These are phyloP conservation scores for Tokudaia muenninki DNA, from an alignment of 2,797 vertebrate genomes.

Conservation along the genomic window DNA sequence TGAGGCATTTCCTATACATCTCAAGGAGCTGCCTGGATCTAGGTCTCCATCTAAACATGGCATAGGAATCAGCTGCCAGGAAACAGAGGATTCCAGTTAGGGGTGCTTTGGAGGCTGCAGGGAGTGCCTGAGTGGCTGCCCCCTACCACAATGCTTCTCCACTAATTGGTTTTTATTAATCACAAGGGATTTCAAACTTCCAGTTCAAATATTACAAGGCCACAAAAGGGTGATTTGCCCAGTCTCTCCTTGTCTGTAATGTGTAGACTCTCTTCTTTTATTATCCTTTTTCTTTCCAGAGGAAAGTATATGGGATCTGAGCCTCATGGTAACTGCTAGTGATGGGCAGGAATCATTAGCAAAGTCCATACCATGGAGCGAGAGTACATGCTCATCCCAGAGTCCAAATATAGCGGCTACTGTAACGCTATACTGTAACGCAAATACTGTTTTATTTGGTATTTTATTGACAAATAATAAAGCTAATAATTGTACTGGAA, in stretches of 20 bases:
- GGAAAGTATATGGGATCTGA: conserved; percentile 47
- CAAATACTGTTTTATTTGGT: conserved; percentile 85
- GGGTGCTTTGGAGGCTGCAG: background rate
- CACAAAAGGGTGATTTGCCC: background rate
- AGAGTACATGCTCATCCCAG: conserved; percentile 70
- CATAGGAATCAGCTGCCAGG: background rate
- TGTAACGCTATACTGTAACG: too few relatives aligned
- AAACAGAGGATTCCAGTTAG: background rate
- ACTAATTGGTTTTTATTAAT: conserved; percentile 56
- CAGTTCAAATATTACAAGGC: conserved; percentile 61
- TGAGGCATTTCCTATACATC: background rate
- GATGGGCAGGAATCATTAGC: conserved; percentile 77
- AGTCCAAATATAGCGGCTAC: conserved; percentile 82
- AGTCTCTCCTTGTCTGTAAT: rapidly evolving
- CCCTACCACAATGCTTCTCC: background rate
- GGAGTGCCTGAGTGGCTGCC: background rate
- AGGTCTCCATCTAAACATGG: conserved; percentile 13
- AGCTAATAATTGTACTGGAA: conserved; percentile 86
- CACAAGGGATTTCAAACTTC: conserved; percentile 30
- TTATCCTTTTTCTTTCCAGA: conserved; percentile 66
- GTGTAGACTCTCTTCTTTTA: conserved; percentile 26
- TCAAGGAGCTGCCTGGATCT: background rate
- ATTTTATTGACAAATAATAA: conserved; percentile 88
- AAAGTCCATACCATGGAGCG: conserved; percentile 72
- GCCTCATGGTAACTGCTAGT: conserved; percentile 74